Percentiles rank a stretch among this genome's conserved stretches.
Conservation (phyloP, 1,140 invertebrate species). For the Drosophila sp. region DNA sequence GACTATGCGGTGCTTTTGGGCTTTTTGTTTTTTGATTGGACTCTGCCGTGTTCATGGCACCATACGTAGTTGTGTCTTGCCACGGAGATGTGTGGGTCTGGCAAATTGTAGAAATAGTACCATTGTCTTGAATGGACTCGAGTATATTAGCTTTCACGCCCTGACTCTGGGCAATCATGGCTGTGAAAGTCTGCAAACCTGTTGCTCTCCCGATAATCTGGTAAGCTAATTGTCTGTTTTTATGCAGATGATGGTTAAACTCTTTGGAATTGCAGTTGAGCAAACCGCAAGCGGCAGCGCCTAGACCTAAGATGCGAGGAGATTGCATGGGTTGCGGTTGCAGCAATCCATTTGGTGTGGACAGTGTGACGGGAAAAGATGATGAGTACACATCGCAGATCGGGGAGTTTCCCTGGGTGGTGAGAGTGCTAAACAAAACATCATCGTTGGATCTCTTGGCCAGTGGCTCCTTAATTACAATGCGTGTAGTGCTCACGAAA, state of each 20-base stretch:
- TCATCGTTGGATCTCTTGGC: constrained; percentile 85
- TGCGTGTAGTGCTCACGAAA: constrained; percentile 86
- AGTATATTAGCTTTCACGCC: background rate
- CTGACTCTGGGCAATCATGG: background rate
- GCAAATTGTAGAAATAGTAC: too few relatives aligned
- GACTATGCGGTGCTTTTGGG: too few relatives aligned
- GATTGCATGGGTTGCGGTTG: background rate
- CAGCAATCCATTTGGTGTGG: background rate
- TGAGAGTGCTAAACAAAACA: constrained; percentile 88
- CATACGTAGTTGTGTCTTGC: too few relatives aligned
- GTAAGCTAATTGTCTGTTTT: background rate
- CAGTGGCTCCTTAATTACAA: constrained; percentile 87
- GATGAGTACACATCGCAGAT: constrained; percentile 83
- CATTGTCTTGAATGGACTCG: too few relatives aligned
- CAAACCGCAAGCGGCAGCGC: too few relatives aligned
- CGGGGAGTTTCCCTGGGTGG: constrained; percentile 94
- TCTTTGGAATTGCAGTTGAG: too few relatives aligned
- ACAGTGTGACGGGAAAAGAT: constrained; percentile 54
- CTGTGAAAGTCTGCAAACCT: background rate
- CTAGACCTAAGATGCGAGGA: too few relatives aligned
- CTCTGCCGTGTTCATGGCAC: too few relatives aligned
- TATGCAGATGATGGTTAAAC: too few relatives aligned
- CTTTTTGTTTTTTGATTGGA: too few relatives aligned
- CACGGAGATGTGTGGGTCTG: too few relatives aligned
- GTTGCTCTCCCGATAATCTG: background rate